Percentiles rank a stretch among this genome's conserved stretches.
Conservation (phyloP, 1,140 invertebrate species). For the Leptestheria dahalacensis region DNA sequence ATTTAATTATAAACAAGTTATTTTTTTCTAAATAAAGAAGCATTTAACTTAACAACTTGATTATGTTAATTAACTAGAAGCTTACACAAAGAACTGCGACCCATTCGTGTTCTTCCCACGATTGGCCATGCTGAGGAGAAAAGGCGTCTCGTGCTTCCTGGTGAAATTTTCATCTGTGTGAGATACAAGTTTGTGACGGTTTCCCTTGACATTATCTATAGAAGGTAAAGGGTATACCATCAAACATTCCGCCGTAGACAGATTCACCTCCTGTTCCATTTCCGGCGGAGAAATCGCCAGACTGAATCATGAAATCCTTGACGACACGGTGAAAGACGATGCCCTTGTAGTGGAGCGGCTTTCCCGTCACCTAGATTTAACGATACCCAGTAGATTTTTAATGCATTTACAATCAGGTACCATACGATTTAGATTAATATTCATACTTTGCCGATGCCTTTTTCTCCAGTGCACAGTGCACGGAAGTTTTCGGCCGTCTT, state of each 20-base stretch:
- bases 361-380: slow-evolving; percentile 43
- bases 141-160: slow-evolving; percentile 71
- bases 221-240: too few relatives aligned
- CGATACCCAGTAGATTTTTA: too few relatives aligned
- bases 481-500: slow-evolving; percentile 91
- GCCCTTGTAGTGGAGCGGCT: slow-evolving; percentile 61
- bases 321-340: slow-evolving; percentile 73
- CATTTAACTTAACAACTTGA: too few relatives aligned
- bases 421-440: neutral
- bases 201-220: too few relatives aligned
- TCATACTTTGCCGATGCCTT: slow-evolving; percentile 46
- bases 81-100: slow-evolving; percentile 92
- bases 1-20: too few relatives aligned
- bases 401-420: neutral
- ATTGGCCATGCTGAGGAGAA: slow-evolving; percentile 90
- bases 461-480: slow-evolving; percentile 76
- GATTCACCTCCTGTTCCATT: slow-evolving; percentile 85
- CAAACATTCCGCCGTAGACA: slow-evolving; percentile 76
- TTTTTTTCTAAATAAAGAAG: neutral
- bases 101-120: slow-evolving; percentile 92
- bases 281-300: slow-evolving; percentile 70
- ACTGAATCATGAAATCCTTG: slow-evolving; percentile 76
- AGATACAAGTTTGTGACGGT: neutral
- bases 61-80: slow-evolving; percentile 7
- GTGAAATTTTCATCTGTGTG: slow-evolving; percentile 76